Conservation (phyloP, 2,113 vertebrate genomes). For the Anhinga anhinga region DNA sequence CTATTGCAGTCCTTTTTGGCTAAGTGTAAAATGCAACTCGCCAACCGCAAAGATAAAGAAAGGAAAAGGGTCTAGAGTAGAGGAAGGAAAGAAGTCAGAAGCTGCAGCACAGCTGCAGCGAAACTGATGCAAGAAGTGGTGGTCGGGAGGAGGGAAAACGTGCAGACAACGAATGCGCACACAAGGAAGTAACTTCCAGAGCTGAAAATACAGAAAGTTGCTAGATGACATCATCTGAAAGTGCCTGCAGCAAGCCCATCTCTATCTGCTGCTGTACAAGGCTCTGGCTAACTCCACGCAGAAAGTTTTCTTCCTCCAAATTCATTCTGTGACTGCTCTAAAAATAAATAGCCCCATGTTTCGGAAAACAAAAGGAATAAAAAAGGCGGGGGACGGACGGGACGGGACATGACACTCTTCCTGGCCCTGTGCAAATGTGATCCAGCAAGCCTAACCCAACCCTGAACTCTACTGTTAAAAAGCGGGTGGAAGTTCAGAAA, state of each 20-base stretch:
- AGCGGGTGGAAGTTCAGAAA: not conserved
- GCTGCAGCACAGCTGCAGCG: not conserved
- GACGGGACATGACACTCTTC: not conserved
- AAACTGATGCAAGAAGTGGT: not conserved
- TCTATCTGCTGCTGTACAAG: not conserved
- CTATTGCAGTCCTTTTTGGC: not conserved
- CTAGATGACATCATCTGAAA: not conserved
- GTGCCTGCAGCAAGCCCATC: not conserved
- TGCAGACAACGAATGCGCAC: not conserved
- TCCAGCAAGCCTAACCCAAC: not conserved
- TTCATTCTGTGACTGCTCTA: not conserved
- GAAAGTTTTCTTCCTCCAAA: not conserved
- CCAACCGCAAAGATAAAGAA: slow-evolving; percentile 27
- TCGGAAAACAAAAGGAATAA: not conserved
- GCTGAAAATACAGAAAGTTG: not conserved
- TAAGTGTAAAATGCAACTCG: not conserved
- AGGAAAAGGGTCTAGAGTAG: slow-evolving; percentile 17
- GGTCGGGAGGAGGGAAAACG: not conserved
- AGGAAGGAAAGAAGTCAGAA: slow-evolving; percentile 41
- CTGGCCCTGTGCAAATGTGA: not conserved
- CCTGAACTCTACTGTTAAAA: not conserved
- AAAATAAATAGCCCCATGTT: not conserved
- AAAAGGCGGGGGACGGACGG: not conserved
- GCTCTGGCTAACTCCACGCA: not conserved
- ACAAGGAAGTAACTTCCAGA: not conserved